A percentile compares a stretch with the other conserved stretches of the same genome.
Conservation (phyloP, 2,113 vertebrate genomes). For the Myocastor coypus region DNA sequence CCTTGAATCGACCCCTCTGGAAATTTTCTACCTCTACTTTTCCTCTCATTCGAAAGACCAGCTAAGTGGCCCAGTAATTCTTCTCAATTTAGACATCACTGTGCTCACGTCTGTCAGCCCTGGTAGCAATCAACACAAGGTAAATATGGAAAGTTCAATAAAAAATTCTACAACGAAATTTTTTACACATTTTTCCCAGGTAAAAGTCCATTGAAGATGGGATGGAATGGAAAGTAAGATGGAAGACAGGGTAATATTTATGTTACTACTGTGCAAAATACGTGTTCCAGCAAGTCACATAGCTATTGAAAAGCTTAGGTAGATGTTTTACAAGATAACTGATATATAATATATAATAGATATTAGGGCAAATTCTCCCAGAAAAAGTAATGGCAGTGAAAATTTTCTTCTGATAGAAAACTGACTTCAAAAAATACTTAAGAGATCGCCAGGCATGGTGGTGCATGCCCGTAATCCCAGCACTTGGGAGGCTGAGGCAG, state of each 20-base stretch:
- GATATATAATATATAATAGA: neutral
- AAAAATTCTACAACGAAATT: conserved; percentile 14
- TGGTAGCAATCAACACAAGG: neutral
- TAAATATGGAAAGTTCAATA: neutral
- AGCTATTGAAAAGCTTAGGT: neutral
- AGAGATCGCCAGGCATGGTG: too few species aligned
- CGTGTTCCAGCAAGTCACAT: neutral
- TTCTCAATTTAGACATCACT: neutral
- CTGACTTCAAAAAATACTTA: neutral
- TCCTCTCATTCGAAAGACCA: neutral
- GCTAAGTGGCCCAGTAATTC: neutral
- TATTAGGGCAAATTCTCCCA: conserved; percentile 5
- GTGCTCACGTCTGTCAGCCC: neutral
- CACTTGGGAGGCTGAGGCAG: too few species aligned
- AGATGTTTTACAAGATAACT: neutral
- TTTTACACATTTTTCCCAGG: neutral
- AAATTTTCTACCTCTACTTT: neutral
- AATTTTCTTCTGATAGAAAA: neutral
- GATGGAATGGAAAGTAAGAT: neutral
- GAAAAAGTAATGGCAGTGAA: neutral
- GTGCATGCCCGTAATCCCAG: too few species aligned
- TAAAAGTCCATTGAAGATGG: neutral
- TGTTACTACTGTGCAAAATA: neutral
- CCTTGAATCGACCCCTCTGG: neutral
- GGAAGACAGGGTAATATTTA: neutral